Conservation (phyloP, 2,797 vertebrate genomes). For the Notamacropus eugenii region DNA sequence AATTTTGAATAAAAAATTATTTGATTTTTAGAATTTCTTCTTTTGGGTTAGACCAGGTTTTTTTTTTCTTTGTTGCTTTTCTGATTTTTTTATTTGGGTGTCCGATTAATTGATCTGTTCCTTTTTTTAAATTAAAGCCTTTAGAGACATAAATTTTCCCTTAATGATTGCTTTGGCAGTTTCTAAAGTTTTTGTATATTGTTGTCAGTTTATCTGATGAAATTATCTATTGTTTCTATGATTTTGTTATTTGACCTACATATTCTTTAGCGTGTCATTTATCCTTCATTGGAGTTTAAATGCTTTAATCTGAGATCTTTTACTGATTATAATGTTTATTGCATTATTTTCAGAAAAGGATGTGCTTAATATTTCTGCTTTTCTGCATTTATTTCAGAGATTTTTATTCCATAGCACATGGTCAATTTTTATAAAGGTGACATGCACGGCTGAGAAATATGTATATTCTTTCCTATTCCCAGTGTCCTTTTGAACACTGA, state of each 20-base stretch:
- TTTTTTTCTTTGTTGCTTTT: not conserved
- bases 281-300: not conserved
- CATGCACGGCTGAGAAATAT: not conserved
- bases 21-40: not conserved
- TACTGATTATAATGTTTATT: not conserved
- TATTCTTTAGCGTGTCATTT: not conserved
- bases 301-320: not conserved
- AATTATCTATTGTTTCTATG: not conserved
- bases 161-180: not conserved
- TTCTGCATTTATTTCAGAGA: not conserved
- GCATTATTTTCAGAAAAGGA: not conserved
- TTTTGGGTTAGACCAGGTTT: not conserved
- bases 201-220: not conserved
- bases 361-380: not conserved
- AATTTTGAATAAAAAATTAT: too few relatives aligned
- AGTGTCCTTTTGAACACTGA: not conserved
- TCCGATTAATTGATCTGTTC: not conserved
- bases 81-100: not conserved
- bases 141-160: not conserved
- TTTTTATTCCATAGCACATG: not conserved
- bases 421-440: not conserved
- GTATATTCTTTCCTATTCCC: not conserved
- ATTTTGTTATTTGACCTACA: not conserved
- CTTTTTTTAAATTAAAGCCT: not conserved
- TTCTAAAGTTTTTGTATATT: not conserved